Evolutionary conservation across 2,113 vertebrate genomes (phyloP).

Genomic region (human): GRCh38 chr1:227064001-227064500

Average conservation of each 20-base stretch:
- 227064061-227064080: not conserved
- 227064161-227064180: not conserved
- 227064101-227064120: not conserved
- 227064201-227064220: not conserved
- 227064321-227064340: not conserved
- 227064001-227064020: not conserved
- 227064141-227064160: not conserved
- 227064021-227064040: not conserved
- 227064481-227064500: not conserved
- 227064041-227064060: not conserved
- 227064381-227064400: not conserved
- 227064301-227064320: not conserved
- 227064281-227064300: not conserved
- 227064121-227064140: not conserved
- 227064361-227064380: not conserved
- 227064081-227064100: not conserved
- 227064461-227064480: not conserved
- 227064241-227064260: not conserved
- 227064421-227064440: not conserved
- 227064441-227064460: not conserved
- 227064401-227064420: not conserved
- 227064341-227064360: not conserved
- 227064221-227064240: not conserved
- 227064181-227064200: not conserved
- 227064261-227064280: not conserved